Percentiles rank a stretch among this genome's conserved stretches.
These are phyloP conservation scores for Sinocyclocheilus anophthalmus DNA, from an alignment of 2,113 vertebrate genomes.

Conservation along the genomic window DNA sequence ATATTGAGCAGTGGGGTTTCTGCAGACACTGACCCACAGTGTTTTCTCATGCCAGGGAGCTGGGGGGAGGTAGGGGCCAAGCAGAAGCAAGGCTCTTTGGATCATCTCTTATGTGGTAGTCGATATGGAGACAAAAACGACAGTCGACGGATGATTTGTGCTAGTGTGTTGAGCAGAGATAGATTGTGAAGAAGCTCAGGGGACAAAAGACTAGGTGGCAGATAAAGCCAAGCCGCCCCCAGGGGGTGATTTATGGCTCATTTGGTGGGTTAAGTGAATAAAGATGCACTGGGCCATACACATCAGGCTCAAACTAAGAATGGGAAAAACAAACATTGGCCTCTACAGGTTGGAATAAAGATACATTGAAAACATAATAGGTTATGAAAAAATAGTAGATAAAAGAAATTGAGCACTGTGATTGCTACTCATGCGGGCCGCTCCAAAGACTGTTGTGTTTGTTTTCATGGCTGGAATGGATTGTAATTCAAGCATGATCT, in stretches of 20 bases:
- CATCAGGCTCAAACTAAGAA: conserved; percentile 20
- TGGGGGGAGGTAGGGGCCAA: not conserved
- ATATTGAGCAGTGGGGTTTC: conserved; percentile 13
- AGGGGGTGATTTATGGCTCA: conserved; percentile 50
- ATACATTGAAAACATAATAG: conserved; percentile 19
- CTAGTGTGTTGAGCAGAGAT: conserved; percentile 51
- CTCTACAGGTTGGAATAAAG: conserved; percentile 49
- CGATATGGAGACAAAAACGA: conserved; percentile 64
- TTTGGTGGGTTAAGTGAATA: conserved; percentile 46
- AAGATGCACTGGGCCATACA: conserved; percentile 52
- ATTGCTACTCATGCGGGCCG: conserved; percentile 19
- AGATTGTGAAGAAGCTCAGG: conserved; percentile 57
- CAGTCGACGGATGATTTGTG: conserved; percentile 55
- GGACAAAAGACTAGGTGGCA: conserved; percentile 45
- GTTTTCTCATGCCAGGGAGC: conserved; percentile 7
- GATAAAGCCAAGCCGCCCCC: conserved; percentile 45
- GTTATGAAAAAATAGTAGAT: too few relatives aligned
- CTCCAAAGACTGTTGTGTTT: conserved; percentile 28
- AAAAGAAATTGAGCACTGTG: conserved; percentile 13
- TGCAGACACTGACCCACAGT: not conserved
- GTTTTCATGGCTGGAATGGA: conserved; percentile 26
- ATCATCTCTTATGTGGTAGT: conserved; percentile 57
- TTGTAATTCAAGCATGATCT: conserved; percentile 53
- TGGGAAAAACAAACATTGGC: conserved; percentile 18
- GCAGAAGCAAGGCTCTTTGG: conserved; percentile 45